phyloP scores from a whole-genome alignment of 1,140 invertebrate species.

The Sarcophaga bullata region DNA sequence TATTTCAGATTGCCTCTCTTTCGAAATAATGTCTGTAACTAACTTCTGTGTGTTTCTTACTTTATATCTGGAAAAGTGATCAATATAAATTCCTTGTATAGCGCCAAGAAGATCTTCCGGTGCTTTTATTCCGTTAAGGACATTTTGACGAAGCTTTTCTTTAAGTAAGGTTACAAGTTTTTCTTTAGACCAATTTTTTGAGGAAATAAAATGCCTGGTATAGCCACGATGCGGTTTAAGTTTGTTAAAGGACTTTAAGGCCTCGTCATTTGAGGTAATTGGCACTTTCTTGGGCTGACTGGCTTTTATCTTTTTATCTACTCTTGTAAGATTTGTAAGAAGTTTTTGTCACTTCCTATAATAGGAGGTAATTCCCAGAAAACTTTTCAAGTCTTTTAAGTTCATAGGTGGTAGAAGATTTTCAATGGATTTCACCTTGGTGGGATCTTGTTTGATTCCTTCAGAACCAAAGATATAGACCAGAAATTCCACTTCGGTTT shows the following conservation, averaged over 20 bases:
- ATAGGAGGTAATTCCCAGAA: too few relatives aligned
- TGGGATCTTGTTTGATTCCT: background rate
- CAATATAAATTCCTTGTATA: constrained; percentile 23
- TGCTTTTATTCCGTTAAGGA: background rate
- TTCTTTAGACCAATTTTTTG: background rate
- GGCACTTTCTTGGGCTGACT: background rate
- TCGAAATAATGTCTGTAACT: background rate
- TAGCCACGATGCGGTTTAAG: background rate
- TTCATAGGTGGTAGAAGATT: background rate
- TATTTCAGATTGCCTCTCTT: too few relatives aligned
- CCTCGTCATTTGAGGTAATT: background rate
- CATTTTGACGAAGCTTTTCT: background rate
- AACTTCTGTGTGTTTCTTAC: constrained; percentile 2
- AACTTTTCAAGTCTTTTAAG: too few relatives aligned
- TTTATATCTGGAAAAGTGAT: constrained; percentile 19
- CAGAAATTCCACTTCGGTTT: too few relatives aligned
- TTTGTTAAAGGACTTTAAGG: background rate
- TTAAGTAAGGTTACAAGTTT: background rate
- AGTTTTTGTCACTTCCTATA: too few relatives aligned
- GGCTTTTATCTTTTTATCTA: too few relatives aligned
- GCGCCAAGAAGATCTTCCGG: background rate
- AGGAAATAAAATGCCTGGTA: too few relatives aligned
- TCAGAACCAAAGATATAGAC: too few relatives aligned
- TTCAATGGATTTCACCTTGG: constrained; percentile 1
- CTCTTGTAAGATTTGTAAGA: too few relatives aligned